phyloP scores from a whole-genome alignment of 2,113 vertebrate genomes.

The Actenoides lindsayi region DNA sequence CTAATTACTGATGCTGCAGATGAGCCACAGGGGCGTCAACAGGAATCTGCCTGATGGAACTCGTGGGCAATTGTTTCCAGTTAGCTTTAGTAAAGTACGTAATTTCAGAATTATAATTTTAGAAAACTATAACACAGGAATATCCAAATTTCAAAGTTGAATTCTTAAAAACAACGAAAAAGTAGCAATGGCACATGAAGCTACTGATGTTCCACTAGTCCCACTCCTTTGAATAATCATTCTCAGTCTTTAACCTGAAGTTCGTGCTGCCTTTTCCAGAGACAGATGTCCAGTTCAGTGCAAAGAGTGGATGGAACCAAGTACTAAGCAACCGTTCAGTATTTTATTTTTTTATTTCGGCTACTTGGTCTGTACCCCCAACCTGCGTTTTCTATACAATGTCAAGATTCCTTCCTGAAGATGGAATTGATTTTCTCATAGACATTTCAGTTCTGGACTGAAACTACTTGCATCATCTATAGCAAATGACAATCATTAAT shows the following conservation, averaged over 20 bases:
- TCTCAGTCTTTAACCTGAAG: background rate
- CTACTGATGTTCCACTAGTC: background rate
- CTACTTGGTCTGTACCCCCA: background rate
- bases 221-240: background rate
- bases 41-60: background rate
- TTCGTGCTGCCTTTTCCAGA: background rate
- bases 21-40: background rate
- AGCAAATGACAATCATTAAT: background rate
- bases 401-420: background rate
- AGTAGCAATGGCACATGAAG: background rate
- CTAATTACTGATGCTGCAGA: background rate
- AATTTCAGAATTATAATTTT: background rate
- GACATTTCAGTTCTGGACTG: background rate
- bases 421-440: background rate
- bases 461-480: background rate
- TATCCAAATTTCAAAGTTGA: background rate
- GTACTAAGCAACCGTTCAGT: background rate
- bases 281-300: background rate
- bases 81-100: background rate
- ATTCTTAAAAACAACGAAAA: background rate
- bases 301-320: background rate
- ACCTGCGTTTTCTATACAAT: background rate
- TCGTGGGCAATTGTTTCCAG: background rate
- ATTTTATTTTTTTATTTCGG: background rate
- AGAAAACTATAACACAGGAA: background rate